Evolutionary conservation across 2,113 vertebrate genomes (phyloP).

Genomic region (Sakesphorus luctuosus): DNA sequence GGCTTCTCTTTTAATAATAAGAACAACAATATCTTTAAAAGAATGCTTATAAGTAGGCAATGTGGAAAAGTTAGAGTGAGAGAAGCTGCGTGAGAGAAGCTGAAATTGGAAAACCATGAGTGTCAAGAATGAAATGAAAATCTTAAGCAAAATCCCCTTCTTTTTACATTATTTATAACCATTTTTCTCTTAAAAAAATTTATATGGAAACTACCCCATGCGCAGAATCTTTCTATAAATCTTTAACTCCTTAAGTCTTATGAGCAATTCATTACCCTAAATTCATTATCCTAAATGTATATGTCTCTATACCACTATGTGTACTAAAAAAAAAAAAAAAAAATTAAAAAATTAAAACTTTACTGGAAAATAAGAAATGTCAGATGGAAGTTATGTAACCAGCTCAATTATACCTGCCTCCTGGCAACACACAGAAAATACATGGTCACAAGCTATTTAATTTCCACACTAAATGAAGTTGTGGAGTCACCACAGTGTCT

Average conservation of each 20-base stretch:
- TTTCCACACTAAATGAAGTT: neutral
- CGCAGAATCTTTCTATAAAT: neutral
- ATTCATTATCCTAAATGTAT: neutral
- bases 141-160: fast-evolving
- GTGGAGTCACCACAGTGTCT: neutral
- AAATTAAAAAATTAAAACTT: neutral
- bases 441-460: neutral
- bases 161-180: neutral
- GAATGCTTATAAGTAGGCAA: neutral
- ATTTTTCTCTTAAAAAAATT: neutral
- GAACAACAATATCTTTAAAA: neutral
- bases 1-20: neutral
- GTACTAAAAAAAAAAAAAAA: neutral
- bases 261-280: neutral
- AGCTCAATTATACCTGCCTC: fast-evolving
- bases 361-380: neutral
- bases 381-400: neutral
- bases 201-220: neutral
- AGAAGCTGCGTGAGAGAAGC: neutral
- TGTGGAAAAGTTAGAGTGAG: neutral
- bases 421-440: neutral
- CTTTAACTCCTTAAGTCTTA: neutral
- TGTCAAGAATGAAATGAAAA: neutral
- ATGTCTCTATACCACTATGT: neutral
- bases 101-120: neutral